Base-by-base conservation (phyloP, 2,888 invertebrate genomes). In the Tachystola acroxantha region DNA sequence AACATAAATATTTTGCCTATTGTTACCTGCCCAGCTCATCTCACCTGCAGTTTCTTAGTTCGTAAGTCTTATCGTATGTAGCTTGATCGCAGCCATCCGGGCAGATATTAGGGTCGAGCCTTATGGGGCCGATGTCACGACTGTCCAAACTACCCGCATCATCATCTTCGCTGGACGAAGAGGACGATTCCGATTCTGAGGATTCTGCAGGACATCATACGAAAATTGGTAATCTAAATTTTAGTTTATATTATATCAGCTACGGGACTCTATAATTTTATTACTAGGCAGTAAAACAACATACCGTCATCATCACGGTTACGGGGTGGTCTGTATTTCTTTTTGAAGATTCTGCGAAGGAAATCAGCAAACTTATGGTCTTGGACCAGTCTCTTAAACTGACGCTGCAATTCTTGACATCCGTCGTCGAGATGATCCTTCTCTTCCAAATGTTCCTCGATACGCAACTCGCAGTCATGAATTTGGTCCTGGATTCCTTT, bases 321-420 rank as follows among this genome's bases (percentile, higher is more conserved):
- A 57, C 92, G 93, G 0, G 91, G 91, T 4, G 92, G 89, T 43
- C 92, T 93, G 57, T 92, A 94, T 58, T 94, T 95, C 64, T 95
- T 96, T 61, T 92, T 94, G 59, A 93, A 96, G 37, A 97, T 95
- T 56, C 92, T 91, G 11, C 90, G 89, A 27, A 97, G 71, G 61
- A 95, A 96, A 53, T 93, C 92, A 4, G 89, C 89, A 65, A 94
- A 96, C 64, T 93, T 94, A 59, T 93, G 93, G 36, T 93, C 92
- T 27, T 86, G 89, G 0, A 91, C 88, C 5, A 89, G 77, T 16
- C 71, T 80, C 36, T 89, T 81, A 57, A 93, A 94, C 34, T 88
- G 85, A 1, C 76, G 56, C 32, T 89, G 88, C 10, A 85, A 29
- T 1, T 78, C 78, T 32, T 79, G 68, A 45, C 78, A 78, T 1